Evolutionary conservation across 1,140 invertebrate species (phyloP).

Genomic region (Drosophila nasuta): DNA sequence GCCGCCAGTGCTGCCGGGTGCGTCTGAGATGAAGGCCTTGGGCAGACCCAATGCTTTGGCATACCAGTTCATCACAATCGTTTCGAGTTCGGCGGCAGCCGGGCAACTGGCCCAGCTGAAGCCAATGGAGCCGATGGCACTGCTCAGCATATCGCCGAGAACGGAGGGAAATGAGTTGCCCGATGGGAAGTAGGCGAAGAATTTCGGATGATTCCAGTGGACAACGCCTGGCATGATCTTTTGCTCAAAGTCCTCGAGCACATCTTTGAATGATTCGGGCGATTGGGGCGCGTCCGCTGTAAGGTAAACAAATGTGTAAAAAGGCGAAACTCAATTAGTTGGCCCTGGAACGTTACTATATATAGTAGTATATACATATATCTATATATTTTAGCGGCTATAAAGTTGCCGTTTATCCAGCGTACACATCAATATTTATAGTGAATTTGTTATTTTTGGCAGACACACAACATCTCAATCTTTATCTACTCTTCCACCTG

Average conservation of each 20-base stretch:
- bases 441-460: conserved; percentile 76
- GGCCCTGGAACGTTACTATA: conserved; percentile 4
- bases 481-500: conserved; percentile 43
- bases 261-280: conserved; percentile 93
- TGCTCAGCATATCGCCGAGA: conserved; percentile 95
- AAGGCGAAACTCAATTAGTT: conserved; percentile 21
- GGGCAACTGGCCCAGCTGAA: conserved; percentile 97
- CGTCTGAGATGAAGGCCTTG: conserved; percentile 86
- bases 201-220: conserved; percentile 98
- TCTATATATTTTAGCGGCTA: conserved; percentile 68
- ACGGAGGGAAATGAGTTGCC: conserved; percentile 98
- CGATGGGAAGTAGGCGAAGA: conserved; percentile 98
- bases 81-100: conserved; percentile 93
- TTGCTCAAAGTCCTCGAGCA: conserved; percentile 94
- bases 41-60: conserved; percentile 87
- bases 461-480: conserved; percentile 26
- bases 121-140: conserved; percentile 96
- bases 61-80: conserved; percentile 90
- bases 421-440: conserved; percentile 64
- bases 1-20: conserved; percentile 88
- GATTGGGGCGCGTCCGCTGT: conserved; percentile 90
- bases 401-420: conserved; percentile 54
- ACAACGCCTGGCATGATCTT: conserved; percentile 98
- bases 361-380: conserved; percentile 2
- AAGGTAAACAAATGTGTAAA: conserved; percentile 47